Percentiles rank a stretch among this genome's conserved stretches.
Evolutionary conservation across 1,140 invertebrate genomes (phyloP).

Genomic region (Pogonus chalceus): DNA sequence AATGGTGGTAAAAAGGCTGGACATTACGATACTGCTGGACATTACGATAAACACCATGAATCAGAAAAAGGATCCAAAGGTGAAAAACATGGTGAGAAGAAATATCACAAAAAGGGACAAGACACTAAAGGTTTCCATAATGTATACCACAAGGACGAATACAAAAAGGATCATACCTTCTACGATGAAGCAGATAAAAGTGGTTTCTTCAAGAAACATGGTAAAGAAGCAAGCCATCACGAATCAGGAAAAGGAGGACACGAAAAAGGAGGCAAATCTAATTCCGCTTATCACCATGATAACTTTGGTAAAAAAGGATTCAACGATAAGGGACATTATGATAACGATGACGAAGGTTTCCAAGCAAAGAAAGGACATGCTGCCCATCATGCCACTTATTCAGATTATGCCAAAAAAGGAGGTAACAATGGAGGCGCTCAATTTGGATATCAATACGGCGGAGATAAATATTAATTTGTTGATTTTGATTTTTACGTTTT

Average conservation of each 20-base stretch:
- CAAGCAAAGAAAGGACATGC: conserved; percentile 36
- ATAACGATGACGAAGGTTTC: conserved; percentile 34
- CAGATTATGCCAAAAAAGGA: conserved; percentile 33
- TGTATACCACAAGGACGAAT: conserved; percentile 62
- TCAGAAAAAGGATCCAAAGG: conserved; percentile 32
- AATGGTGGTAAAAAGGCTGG: conserved; percentile 32
- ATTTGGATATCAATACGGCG: conserved; percentile 29
- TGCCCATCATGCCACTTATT: conserved; percentile 24
- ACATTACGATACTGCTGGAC: conserved; percentile 31
- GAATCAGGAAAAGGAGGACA: conserved; percentile 36
- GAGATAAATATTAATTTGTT: not conserved
- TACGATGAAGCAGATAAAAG: conserved; percentile 57
- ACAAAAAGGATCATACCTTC: conserved; percentile 61
- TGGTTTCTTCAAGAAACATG: conserved; percentile 49
- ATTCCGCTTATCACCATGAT: conserved; percentile 37
- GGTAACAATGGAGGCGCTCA: conserved; percentile 31
- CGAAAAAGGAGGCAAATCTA: conserved; percentile 39
- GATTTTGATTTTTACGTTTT: too few species aligned
- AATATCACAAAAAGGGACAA: conserved; percentile 52
- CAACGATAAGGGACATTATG: conserved; percentile 36
- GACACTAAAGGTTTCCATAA: conserved; percentile 61
- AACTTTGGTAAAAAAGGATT: conserved; percentile 36
- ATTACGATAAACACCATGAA: conserved; percentile 33
- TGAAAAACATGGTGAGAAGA: conserved; percentile 34
- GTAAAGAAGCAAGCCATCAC: conserved; percentile 37